phyloP scores from a whole-genome alignment of 2,888 invertebrate species.

The Aromia moschata region DNA sequence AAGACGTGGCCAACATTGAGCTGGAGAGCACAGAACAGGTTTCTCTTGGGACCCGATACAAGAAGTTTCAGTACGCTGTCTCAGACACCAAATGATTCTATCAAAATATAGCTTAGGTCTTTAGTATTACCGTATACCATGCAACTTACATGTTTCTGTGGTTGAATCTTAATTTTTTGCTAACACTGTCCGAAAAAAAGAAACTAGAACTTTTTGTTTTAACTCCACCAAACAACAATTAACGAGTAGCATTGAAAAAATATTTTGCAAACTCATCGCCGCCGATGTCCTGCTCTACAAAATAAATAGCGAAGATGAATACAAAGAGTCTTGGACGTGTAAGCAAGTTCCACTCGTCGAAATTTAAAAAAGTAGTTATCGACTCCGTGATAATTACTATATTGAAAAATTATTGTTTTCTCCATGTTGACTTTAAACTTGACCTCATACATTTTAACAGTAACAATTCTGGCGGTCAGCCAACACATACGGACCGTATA shows the following conservation, averaged over 20 bases:
- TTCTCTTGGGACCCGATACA: background rate
- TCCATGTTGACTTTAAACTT: slow-evolving; percentile 37
- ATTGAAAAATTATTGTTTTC: background rate
- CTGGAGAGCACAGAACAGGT: background rate
- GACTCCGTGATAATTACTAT: slow-evolving; percentile 16
- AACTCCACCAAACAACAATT: too few species aligned
- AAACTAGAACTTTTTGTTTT: background rate
- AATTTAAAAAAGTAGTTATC: background rate
- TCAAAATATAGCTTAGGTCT: background rate
- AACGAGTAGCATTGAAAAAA: too few species aligned
- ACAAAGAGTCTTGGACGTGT: too few species aligned
- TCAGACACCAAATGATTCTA: too few species aligned
- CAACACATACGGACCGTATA: slow-evolving; percentile 24
- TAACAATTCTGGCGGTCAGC: slow-evolving; percentile 25
- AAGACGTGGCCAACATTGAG: background rate
- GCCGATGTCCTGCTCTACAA: too few species aligned
- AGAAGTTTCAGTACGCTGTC: too few species aligned
- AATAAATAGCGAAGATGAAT: too few species aligned
- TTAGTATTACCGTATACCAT: background rate
- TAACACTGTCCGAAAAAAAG: too few species aligned
- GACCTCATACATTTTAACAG: slow-evolving; percentile 36
- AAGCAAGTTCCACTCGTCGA: too few species aligned
- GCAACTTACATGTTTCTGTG: background rate
- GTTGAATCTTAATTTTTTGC: background rate
- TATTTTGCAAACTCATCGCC: too few species aligned